Evolutionary conservation across 53 echinoderm and acorn worm species (phyloP).

Genomic region (Echinometra lucunter): DNA sequence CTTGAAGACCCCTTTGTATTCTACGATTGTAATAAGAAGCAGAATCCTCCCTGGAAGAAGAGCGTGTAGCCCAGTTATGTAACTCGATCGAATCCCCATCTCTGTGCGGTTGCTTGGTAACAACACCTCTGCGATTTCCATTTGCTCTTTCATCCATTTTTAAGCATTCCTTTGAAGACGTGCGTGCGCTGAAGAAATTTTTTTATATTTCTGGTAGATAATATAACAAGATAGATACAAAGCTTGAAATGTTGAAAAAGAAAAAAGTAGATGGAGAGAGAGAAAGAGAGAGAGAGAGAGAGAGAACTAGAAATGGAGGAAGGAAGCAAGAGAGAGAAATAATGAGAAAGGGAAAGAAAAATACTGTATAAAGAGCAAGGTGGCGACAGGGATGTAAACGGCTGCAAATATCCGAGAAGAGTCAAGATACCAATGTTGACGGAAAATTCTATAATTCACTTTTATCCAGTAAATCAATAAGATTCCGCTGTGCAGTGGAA

Average conservation of each 20-base stretch:
- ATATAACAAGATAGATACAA: too few species aligned
- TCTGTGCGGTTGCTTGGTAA: neutral
- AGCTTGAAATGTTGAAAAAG: neutral
- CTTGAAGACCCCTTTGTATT: conserved; percentile 42
- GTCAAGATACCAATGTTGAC: too few species aligned
- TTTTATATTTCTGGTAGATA: neutral
- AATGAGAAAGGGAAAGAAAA: neutral
- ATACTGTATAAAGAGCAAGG: too few species aligned
- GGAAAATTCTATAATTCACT: too few species aligned
- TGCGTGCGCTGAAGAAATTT: neutral
- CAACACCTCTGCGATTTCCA: neutral
- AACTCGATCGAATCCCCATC: conserved; percentile 1
- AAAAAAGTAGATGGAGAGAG: neutral
- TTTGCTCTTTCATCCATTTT: neutral
- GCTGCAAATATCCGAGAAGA: too few species aligned
- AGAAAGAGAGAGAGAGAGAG: neutral
- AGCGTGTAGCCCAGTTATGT: conserved; percentile 52
- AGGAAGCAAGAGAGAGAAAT: neutral
- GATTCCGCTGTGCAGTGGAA: too few species aligned
- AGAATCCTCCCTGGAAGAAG: neutral
- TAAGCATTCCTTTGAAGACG: neutral
- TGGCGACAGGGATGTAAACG: too few species aligned
- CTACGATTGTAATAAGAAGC: conserved; percentile 20
- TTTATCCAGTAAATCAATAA: too few species aligned
- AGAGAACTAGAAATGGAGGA: neutral